These are phyloP conservation scores for Meloidogyne chitwoodi DNA, from an alignment of 1,140 invertebrate genomes.

Conservation along the genomic window DNA sequence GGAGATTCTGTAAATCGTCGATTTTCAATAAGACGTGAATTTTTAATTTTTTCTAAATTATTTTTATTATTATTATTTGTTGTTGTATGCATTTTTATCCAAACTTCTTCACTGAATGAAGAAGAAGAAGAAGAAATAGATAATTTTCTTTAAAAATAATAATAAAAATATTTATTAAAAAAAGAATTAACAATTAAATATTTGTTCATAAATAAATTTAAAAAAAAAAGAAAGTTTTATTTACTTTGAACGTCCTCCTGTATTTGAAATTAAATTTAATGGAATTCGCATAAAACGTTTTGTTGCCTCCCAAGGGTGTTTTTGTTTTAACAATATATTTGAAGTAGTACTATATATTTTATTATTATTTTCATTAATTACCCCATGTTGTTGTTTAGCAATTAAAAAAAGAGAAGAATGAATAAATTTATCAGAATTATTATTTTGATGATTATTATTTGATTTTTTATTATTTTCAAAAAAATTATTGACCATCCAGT, in stretches of 20 bases:
- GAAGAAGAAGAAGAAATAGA: neutral
- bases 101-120: slow-evolving; percentile 3
- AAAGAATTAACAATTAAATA: neutral
- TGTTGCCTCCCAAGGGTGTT: slow-evolving; percentile 12
- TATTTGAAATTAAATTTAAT: neutral
- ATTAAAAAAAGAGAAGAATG: neutral
- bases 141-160: neutral
- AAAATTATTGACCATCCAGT: neutral
- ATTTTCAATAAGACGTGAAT: neutral
- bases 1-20: slow-evolving; percentile 21
- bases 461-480: neutral
- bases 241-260: neutral
- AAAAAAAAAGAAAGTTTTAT: neutral
- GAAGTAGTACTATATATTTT: no score
- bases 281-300: neutral
- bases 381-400: neutral
- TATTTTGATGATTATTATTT: neutral
- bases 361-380: neutral
- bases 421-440: neutral
- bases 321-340: neutral
- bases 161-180: neutral
- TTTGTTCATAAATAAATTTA: no score
- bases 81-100: neutral
- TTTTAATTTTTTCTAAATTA: neutral
- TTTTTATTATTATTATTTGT: neutral